A percentile compares a stretch with the other conserved stretches of the same genome.
Evolutionary conservation across 2,113 vertebrate species (phyloP).

Genomic region (Prinia subflava): DNA sequence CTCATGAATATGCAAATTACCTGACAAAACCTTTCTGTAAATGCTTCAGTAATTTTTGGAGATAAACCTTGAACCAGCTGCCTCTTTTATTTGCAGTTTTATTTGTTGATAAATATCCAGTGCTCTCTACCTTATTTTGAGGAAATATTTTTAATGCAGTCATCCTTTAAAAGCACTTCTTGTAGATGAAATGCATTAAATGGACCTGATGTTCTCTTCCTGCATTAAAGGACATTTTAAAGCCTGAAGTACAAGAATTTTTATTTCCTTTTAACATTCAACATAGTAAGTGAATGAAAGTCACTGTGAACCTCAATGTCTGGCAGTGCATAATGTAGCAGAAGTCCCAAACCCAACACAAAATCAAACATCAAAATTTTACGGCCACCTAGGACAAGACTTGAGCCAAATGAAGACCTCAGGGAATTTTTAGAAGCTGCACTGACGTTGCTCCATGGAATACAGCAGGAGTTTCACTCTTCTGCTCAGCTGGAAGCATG

Average conservation of each 20-base stretch:
- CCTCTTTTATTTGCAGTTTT: slow-evolving; percentile 14
- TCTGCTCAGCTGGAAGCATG: not conserved
- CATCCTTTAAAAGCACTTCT: not conserved
- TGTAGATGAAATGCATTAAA: not conserved
- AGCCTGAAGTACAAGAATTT: not conserved
- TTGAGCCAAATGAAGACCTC: not conserved
- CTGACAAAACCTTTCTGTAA: slow-evolving; percentile 25
- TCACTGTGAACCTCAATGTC: rapidly evolving
- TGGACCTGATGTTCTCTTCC: not conserved
- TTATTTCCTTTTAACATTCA: not conserved
- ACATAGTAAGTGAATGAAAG: not conserved
- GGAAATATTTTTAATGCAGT: not conserved
- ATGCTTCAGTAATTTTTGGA: slow-evolving; percentile 47
- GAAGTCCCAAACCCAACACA: not conserved
- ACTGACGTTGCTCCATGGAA: not conserved
- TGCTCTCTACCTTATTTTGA: not conserved
- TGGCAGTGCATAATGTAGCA: not conserved
- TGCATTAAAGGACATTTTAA: not conserved
- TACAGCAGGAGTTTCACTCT: not conserved
- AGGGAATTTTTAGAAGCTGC: not conserved
- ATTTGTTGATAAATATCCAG: slow-evolving; percentile 1
- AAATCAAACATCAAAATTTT: not conserved
- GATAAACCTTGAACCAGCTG: slow-evolving; percentile 7
- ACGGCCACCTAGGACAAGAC: not conserved
- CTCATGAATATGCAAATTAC: slow-evolving; percentile 47